Conservation (phyloP, 2,797 vertebrate genomes). For the Alcedo quadribrachys region DNA sequence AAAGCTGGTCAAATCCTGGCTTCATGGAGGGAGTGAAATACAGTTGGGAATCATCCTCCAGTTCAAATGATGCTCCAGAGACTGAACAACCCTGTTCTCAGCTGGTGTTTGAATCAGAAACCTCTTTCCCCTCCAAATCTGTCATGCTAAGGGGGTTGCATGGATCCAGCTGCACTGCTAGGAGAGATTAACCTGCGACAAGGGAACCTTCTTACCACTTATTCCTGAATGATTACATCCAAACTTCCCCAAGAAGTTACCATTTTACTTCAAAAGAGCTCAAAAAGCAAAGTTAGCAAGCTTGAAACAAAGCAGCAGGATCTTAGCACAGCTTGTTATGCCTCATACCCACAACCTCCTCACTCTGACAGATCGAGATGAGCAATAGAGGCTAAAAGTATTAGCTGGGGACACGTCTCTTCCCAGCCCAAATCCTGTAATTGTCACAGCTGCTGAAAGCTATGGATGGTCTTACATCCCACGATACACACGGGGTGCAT, state of each 20-base stretch:
- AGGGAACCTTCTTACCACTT: neutral
- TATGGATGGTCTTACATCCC: neutral
- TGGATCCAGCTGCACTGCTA: neutral
- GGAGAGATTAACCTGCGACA: neutral
- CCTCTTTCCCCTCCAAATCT: neutral
- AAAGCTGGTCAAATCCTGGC: neutral
- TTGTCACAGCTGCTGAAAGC: slow-evolving; percentile 27
- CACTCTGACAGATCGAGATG: neutral
- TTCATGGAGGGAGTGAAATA: neutral
- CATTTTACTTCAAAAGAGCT: neutral
- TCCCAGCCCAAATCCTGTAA: slow-evolving; percentile 7
- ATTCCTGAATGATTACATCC: neutral
- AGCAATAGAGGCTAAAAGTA: neutral
- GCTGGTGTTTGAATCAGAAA: neutral
- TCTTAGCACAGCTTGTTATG: neutral
- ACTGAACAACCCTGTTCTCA: neutral
- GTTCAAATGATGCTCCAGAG: neutral
- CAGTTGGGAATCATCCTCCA: neutral
- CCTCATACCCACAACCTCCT: neutral
- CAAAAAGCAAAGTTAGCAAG: neutral
- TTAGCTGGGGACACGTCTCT: slow-evolving; percentile 2
- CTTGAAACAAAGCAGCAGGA: neutral
- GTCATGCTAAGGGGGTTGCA: neutral
- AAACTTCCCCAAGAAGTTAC: neutral
- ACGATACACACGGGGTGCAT: neutral